Base-by-base conservation (phyloP, 2,888 invertebrate genomes). In the Plutella xylostella region DNA sequence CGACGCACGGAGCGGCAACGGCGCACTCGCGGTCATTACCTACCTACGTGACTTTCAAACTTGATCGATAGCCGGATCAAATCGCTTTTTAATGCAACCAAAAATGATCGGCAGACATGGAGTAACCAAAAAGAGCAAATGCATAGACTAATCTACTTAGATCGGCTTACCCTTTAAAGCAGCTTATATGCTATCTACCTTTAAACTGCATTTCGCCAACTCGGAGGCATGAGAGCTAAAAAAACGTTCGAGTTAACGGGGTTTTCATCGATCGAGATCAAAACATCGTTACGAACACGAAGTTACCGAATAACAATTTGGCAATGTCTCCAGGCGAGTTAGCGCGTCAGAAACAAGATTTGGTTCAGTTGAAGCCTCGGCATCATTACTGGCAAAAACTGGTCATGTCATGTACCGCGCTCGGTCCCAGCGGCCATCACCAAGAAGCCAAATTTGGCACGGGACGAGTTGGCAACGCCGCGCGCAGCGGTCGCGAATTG, bases 401-500 rank as follows among this genome's bases (percentile, higher is more conserved):
- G 55, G 61, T 60, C 57, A 45, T 37, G 42, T 31, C 18, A 2
- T 31, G 31, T 31, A 14, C 25, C 11, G 22, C 22, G 7, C 22
- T 39, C 25, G 39, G 14, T 6, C 20, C 1, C 19, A 18, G 19
- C 31, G 20, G n/a, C 65, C 63, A 67, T 65, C 64, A 65, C 57
- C 61, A 56, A 57, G 65, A 58, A 60, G 63, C 68, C 70, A 68
- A 74, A 75, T 76, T 77, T 72, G 76, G 75, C 72, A 59, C 71
- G 71, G 64, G 68, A 68, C 68, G 67, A 71, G 65, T 73, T 78
- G 78, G 78, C 79, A 74, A 77, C 77, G 69, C 60, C 62, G 43
- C 42, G 30, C n/a, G 69, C 60, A 62, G 43, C 42, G 30, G 6
- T 30, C 42, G 42, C 43, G 43, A 43, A 43, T 53, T 54, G 54